phyloP scores from a whole-genome alignment of 2,797 vertebrate genomes.

The Clarias platycephalus region DNA sequence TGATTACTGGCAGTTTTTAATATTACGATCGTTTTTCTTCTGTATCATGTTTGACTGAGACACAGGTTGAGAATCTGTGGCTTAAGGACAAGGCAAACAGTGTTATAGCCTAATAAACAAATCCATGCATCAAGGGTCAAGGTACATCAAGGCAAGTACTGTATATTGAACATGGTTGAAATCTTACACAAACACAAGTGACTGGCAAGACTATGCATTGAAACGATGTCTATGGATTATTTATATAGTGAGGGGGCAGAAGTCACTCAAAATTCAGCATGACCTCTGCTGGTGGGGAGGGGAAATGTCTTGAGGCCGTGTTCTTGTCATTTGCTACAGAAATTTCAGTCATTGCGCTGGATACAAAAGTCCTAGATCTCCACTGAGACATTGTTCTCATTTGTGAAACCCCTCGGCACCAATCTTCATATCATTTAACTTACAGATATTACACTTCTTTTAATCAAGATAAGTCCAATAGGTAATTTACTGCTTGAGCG shows the following conservation, averaged over 20 bases:
- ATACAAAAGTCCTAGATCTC: background rate
- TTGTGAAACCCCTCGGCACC: conserved; percentile 15
- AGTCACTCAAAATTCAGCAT: background rate
- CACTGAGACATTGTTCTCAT: conserved; percentile 3
- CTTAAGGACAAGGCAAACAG: background rate
- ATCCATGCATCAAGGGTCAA: background rate
- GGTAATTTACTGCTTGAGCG: conserved; percentile 52
- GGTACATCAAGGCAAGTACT: background rate
- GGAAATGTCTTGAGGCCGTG: background rate
- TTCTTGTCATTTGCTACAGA: background rate
- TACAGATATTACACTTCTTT: conserved; percentile 45
- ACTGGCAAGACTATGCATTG: background rate
- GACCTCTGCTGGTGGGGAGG: background rate
- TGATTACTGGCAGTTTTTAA: conserved; percentile 16
- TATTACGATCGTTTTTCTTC: background rate
- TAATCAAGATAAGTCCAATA: conserved; percentile 47
- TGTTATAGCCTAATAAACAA: background rate
- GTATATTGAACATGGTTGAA: background rate
- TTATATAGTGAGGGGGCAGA: background rate
- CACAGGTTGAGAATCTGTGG: background rate
- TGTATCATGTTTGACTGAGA: background rate
- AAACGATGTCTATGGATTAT: background rate
- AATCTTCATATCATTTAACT: conserved; percentile 35
- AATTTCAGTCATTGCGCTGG: background rate
- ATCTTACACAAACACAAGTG: background rate